phyloP scores from a whole-genome alignment of 2,113 vertebrate species.

The Syrmaticus mikado region DNA sequence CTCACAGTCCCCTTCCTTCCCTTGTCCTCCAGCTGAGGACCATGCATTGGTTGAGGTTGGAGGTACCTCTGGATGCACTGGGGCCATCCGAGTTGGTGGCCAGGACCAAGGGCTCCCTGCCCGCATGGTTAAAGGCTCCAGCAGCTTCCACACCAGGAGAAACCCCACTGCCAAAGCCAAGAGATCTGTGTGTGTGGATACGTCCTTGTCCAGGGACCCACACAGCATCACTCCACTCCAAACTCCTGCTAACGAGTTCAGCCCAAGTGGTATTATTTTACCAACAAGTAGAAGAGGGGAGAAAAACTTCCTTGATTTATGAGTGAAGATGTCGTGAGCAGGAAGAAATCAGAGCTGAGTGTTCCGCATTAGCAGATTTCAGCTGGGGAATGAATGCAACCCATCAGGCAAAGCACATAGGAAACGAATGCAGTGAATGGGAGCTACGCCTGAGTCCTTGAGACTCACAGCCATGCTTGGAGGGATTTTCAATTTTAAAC shows the following conservation, averaged over 20 bases:
- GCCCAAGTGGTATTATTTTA: neutral
- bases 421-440: neutral
- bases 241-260: slow-evolving; percentile 9
- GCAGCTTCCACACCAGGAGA: neutral
- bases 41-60: neutral
- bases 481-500: too few relatives aligned
- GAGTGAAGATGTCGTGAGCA: neutral
- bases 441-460: neutral
- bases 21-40: neutral
- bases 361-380: neutral
- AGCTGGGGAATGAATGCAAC: neutral
- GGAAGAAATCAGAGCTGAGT: neutral
- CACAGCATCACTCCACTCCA: neutral
- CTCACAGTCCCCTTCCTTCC: neutral
- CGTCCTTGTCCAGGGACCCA: neutral
- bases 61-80: neutral
- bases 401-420: neutral
- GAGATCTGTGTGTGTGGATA: neutral
- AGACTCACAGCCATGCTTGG: neutral
- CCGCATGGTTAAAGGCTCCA: neutral
- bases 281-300: neutral
- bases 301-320: slow-evolving; percentile 42
- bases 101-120: neutral
- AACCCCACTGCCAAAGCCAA: neutral
- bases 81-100: neutral